These are phyloP conservation scores for Xenopus laevis DNA, from an alignment of 2,113 vertebrate genomes.

Conservation along the genomic window DNA sequence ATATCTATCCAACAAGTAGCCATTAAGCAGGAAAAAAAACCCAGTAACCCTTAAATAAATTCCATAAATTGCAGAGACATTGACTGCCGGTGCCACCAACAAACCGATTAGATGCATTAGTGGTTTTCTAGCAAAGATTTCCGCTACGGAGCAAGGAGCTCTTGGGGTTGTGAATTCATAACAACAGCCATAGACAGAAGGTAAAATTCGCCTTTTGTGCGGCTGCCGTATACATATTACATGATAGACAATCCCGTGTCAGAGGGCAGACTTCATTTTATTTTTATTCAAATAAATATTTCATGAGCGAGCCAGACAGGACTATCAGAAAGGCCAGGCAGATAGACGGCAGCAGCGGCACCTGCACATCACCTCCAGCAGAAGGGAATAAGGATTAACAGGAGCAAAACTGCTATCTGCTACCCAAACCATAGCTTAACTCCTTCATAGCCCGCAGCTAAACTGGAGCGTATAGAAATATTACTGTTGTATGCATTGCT, in stretches of 20 bases:
- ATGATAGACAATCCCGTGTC: conserved; percentile 5
- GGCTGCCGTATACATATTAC: conserved; percentile 11
- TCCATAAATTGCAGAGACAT: too few relatives aligned
- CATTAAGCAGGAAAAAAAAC: too few relatives aligned
- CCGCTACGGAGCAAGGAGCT: background rate
- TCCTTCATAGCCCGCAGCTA: too few relatives aligned
- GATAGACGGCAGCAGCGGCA: background rate
- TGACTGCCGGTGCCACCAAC: background rate
- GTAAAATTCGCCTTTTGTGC: conserved; percentile 8
- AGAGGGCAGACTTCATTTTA: conserved; percentile 23
- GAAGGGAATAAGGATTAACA: background rate
- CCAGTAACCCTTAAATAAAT: too few relatives aligned
- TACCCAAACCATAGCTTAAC: too few relatives aligned
- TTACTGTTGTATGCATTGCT: too few relatives aligned
- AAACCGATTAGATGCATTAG: background rate
- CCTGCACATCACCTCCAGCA: background rate
- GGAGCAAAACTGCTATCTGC: background rate
- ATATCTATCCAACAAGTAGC: too few relatives aligned
- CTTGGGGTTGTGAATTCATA: background rate
- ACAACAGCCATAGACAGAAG: background rate
- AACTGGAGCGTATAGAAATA: too few relatives aligned
- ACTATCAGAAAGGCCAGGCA: conserved; percentile 7
- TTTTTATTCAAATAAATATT: conserved; percentile 38
- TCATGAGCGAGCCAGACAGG: conserved; percentile 26
- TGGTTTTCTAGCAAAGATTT: background rate